Evolutionary conservation across 2,888 invertebrate species (phyloP).

Genomic region (Lasius fuliginosus): DNA sequence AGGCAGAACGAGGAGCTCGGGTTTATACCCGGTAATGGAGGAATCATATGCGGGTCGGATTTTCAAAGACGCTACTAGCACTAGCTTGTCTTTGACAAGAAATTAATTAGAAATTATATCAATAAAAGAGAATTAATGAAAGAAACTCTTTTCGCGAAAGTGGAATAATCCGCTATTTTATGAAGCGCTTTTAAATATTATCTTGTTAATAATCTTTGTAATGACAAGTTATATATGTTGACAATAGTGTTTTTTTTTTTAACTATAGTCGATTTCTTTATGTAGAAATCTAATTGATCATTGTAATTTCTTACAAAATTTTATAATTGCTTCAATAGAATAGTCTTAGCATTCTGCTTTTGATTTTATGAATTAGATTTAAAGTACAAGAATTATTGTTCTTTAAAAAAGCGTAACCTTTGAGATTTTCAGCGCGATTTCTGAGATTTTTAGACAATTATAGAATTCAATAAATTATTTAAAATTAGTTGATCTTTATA

Average conservation of each 20-base stretch:
- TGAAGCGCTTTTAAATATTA: not conserved
- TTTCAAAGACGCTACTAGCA: constrained; percentile 9
- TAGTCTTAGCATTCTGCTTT: not conserved
- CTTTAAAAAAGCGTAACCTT: not conserved
- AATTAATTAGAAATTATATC: constrained; percentile 28
- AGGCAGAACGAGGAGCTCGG: constrained; percentile 18
- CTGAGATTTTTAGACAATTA: not conserved
- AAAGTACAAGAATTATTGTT: not conserved
- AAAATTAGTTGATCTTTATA: not conserved
- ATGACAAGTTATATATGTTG: not conserved
- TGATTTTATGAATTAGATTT: constrained; percentile 13
- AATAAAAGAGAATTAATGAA: constrained; percentile 9
- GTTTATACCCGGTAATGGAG: constrained; percentile 36
- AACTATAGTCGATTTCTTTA: not conserved
- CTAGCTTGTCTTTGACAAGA: constrained; percentile 4
- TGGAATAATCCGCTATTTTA: not conserved
- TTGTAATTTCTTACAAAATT: not conserved
- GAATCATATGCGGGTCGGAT: constrained; percentile 24
- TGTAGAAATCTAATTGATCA: not conserved
- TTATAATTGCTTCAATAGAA: not conserved
- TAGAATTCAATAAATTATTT: not conserved
- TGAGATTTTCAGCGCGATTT: not conserved
- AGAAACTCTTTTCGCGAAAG: not conserved
- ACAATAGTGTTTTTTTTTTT: not conserved
- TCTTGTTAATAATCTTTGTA: constrained; percentile 4